phyloP scores from a whole-genome alignment of 2,888 invertebrate species.

The Lasioglossum zephyrum region DNA sequence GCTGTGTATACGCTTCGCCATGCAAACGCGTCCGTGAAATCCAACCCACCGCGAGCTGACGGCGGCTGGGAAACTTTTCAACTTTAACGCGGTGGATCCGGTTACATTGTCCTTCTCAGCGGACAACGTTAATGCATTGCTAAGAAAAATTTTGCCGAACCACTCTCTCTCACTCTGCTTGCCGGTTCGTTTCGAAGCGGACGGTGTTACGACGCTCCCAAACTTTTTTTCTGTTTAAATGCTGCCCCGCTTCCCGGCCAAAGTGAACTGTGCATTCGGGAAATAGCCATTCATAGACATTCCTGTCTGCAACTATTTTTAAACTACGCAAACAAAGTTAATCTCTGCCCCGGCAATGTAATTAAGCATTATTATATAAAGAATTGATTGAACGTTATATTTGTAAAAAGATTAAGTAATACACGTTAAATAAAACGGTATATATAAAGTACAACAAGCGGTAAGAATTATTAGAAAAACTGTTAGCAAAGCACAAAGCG shows the following conservation, averaged over 20 bases:
- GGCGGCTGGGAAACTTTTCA: slow-evolving; percentile 20
- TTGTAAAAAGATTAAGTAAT: neutral
- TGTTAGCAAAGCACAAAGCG: neutral
- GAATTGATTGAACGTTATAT: neutral
- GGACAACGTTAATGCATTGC: neutral
- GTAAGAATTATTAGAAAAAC: neutral
- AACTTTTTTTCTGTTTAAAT: neutral
- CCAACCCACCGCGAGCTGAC: neutral
- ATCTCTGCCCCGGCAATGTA: too few relatives aligned
- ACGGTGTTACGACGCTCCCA: neutral
- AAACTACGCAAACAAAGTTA: neutral
- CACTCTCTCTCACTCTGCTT: too few relatives aligned
- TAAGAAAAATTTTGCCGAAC: neutral
- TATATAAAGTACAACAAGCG: neutral
- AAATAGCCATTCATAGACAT: neutral
- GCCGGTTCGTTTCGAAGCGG: neutral
- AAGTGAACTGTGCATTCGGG: neutral
- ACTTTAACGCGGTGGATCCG: slow-evolving; percentile 25
- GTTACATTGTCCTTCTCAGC: neutral
- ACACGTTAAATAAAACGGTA: neutral
- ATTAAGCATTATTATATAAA: neutral
- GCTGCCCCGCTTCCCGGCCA: neutral
- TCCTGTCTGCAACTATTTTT: neutral
- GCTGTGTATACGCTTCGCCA: slow-evolving; percentile 25
- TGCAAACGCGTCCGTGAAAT: slow-evolving; percentile 38